A percentile compares a stretch with the other conserved stretches of the same genome.
Evolutionary conservation across 2,888 invertebrate species (phyloP).

Genomic region (Drosophila lacicola): DNA sequence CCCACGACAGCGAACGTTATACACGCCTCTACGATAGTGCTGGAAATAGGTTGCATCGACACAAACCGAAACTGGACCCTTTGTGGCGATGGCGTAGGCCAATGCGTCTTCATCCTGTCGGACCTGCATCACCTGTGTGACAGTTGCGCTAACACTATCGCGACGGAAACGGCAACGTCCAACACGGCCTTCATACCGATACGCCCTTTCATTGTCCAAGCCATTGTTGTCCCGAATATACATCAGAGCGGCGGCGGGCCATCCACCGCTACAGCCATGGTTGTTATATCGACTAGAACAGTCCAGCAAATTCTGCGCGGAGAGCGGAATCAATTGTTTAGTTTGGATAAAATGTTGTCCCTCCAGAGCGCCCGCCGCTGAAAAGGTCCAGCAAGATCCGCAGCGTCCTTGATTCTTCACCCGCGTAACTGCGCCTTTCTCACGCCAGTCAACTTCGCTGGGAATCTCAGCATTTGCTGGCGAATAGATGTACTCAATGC

Average conservation of each 20-base stretch:
- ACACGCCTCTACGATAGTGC: constrained; percentile 97
- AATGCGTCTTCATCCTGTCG: constrained; percentile 87
- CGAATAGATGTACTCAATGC: constrained; percentile 5
- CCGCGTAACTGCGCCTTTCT: constrained; percentile 19
- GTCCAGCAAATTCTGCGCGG: constrained; percentile 28
- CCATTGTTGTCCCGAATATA: constrained; percentile 92
- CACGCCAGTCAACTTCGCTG: constrained; percentile 25
- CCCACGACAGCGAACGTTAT: constrained; percentile 93
- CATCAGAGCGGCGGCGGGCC: constrained; percentile 93
- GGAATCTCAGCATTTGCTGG: not conserved
- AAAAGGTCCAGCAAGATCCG: constrained; percentile 29
- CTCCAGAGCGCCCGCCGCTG: constrained; percentile 11
- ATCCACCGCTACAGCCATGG: constrained; percentile 98
- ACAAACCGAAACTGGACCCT: constrained; percentile 95
- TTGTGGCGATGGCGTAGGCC: constrained; percentile 91
- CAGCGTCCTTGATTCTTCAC: constrained; percentile 19
- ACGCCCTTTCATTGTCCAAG: constrained; percentile 15
- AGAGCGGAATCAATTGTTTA: constrained; percentile 4
- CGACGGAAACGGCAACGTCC: constrained; percentile 92
- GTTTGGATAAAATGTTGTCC: constrained; percentile 8
- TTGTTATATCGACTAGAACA: constrained; percentile 90
- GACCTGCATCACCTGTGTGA: constrained; percentile 94
- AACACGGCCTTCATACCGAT: constrained; percentile 95
- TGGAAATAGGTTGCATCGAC: constrained; percentile 95
- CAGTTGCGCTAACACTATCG: constrained; percentile 88